phyloP scores from a whole-genome alignment of 2,888 invertebrate genomes.

The Spatulosminthurus flaviceps region DNA sequence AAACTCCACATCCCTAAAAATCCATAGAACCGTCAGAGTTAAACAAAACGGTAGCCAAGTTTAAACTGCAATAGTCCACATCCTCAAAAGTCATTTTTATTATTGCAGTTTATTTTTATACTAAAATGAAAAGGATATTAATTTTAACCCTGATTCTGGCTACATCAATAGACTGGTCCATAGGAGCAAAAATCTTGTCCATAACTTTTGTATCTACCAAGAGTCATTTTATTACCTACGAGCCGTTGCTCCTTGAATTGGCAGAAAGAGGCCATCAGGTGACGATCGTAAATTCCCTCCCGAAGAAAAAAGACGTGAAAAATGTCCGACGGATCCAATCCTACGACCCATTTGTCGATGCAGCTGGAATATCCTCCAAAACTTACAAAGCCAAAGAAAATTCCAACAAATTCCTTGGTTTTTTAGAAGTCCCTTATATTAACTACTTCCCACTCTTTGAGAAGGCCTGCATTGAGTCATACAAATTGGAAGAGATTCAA shows the following conservation, averaged over 20 bases:
- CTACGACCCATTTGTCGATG: too few relatives aligned
- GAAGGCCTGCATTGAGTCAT: background rate
- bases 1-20: too few relatives aligned
- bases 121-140: too few relatives aligned
- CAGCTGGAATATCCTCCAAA: too few relatives aligned
- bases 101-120: too few relatives aligned
- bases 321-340: background rate
- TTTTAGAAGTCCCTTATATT: background rate
- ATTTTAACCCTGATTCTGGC: too few relatives aligned
- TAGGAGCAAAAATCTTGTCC: background rate
- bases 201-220: background rate
- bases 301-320: background rate
- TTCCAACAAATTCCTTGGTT: background rate
- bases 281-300: background rate
- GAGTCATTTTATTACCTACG: conserved; percentile 6
- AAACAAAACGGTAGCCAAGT: too few relatives aligned
- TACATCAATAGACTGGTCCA: too few relatives aligned
- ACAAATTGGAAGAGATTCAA: background rate
- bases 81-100: too few relatives aligned
- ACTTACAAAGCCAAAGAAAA: background rate
- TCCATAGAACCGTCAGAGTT: too few relatives aligned
- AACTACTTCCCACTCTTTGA: background rate
- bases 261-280: background rate
- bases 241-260: background rate
- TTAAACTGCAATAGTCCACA: too few relatives aligned